Base-by-base conservation (phyloP, 2,113 vertebrate species). In the Brachionichthys hirsutus region DNA sequence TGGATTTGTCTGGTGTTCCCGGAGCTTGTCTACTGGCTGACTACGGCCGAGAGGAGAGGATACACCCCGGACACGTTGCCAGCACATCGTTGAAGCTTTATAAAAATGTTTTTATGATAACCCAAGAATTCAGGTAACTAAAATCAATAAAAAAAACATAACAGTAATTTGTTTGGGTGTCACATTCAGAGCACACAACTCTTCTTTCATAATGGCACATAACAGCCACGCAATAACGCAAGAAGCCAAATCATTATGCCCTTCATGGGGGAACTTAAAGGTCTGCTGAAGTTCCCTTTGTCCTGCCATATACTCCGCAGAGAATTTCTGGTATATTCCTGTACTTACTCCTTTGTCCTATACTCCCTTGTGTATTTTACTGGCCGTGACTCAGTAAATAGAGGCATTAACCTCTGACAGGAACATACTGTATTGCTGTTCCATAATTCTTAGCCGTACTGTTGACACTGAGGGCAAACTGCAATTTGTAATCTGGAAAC, bases 331-430 rank as follows among this genome's bases (percentile, higher is more conserved):
- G n/a, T 66, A 40, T 43, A 45, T 57, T 45, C 24, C 55, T 40
- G 19, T 62, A 45, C 20, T 36, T 42, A 16, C 14, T 17, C 48
- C 12, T 17, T 9, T 56, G 11, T 40, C 48, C 3, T 18, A 20
- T 12, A 12, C n/a, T 72, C 75, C 43, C 53, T 4, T 45, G 5
- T 70, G 62, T 46, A 6, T 22, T 24, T 18, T 57, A 20, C 24
- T 8, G 34, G 52, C 24, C 4, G 46, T 64, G 48, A 49, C 43
- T 70, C 34, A 59, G 40, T 54, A 49, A 83, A 66, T 62, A 30
- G 40, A 59, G 38, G 22, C 36, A 75, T 58, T 67, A 60, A 78
- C 55, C 35, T 77, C 65, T 62, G 16, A 68, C 10, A 16, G 64
- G 48, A 46, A 56, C 68, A 73, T 16, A 24, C 24, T 34, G 24